A percentile compares a stretch with the other conserved stretches of the same genome.
phyloP scores from a whole-genome alignment of 1,140 invertebrate species.

The Sogatella furcifera region DNA sequence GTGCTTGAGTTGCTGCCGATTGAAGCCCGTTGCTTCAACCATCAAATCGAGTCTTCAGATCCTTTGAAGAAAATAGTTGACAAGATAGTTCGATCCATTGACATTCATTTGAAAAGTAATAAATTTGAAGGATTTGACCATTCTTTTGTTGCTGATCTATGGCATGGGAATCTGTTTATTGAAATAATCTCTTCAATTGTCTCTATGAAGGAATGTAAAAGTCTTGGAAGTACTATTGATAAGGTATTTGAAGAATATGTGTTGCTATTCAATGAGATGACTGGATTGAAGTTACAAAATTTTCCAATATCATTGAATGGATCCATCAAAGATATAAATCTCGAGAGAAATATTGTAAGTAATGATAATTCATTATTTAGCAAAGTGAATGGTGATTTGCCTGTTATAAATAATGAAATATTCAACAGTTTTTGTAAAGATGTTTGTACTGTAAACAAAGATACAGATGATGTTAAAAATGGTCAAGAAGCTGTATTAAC shows the following conservation, averaged over 20 bases:
- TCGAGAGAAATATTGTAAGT: not conserved
- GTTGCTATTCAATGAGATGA: not conserved
- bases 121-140: not conserved
- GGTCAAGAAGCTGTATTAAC: not conserved
- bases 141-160: constrained; percentile 5
- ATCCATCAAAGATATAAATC: not conserved
- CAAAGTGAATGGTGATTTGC: too few species aligned
- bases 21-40: not conserved
- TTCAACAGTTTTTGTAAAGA: too few species aligned
- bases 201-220: not conserved
- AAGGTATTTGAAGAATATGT: not conserved
- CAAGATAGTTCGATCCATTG: not conserved
- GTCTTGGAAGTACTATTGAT: not conserved
- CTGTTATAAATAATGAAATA: too few species aligned
- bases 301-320: not conserved
- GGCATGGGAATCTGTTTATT: constrained; percentile 12
- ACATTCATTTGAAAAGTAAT: not conserved
- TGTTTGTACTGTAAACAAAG: too few species aligned
- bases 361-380: not conserved
- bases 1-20: not conserved
- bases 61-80: not conserved
- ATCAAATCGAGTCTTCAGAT: not conserved
- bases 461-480: not conserved
- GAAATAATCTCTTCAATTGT: not conserved
- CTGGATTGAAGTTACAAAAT: not conserved